These are phyloP conservation scores for Aethes cnicana DNA, from an alignment of 2,888 invertebrate species.

Conservation along the genomic window DNA sequence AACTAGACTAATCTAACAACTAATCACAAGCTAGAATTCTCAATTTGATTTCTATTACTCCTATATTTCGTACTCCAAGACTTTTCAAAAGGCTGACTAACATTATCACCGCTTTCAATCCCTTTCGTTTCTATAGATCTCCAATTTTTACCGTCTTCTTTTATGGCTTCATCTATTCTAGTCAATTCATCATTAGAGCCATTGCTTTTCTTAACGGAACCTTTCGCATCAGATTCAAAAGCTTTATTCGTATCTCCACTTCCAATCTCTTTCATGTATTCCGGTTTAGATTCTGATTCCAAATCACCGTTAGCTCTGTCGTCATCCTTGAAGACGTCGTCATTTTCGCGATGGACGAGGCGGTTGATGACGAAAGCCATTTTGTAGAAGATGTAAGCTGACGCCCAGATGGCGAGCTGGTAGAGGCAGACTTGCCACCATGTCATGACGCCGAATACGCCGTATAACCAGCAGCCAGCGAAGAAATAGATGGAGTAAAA, in stretches of 20 bases:
- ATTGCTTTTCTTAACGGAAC: slow-evolving; percentile 4
- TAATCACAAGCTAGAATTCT: slow-evolving; percentile 57
- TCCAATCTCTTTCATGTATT: neutral
- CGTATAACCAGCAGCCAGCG: slow-evolving; percentile 75
- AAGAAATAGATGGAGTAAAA: slow-evolving; percentile 73
- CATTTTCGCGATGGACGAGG: slow-evolving; percentile 51
- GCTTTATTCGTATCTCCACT: neutral
- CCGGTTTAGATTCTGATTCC: neutral
- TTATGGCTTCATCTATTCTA: slow-evolving; percentile 25
- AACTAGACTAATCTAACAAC: neutral
- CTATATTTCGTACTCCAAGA: slow-evolving; percentile 56
- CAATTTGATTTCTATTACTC: slow-evolving; percentile 44
- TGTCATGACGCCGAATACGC: slow-evolving; percentile 74
- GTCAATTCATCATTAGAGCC: no score
- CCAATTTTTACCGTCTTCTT: slow-evolving; percentile 26
- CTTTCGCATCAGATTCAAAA: no score
- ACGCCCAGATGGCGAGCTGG: slow-evolving; percentile 61
- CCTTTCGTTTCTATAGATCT: slow-evolving; percentile 33
- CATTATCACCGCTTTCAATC: slow-evolving; percentile 34
- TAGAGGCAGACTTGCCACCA: slow-evolving; percentile 76
- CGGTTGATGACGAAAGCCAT: slow-evolving; percentile 67
- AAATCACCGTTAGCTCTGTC: neutral
- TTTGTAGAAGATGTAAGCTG: slow-evolving; percentile 60
- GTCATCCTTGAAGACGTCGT: slow-evolving; percentile 21
- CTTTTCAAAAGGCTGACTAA: slow-evolving; percentile 11